phyloP scores from a whole-genome alignment of 1,140 invertebrate species.

The Dendrolimus punctatus region DNA sequence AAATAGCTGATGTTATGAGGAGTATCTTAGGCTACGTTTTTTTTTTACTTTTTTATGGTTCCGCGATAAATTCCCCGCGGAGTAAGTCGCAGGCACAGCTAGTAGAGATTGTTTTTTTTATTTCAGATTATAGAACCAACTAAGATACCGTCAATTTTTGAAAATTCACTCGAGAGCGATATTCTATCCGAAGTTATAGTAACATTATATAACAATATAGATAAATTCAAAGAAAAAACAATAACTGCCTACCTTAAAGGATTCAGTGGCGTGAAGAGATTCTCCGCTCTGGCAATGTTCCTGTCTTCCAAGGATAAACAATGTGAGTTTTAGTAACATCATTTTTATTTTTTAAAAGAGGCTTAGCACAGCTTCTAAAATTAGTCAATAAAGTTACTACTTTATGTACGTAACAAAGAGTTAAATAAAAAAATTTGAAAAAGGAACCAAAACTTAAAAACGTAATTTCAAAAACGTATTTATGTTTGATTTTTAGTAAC shows the following conservation, averaged over 20 bases:
- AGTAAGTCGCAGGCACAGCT: too few relatives aligned
- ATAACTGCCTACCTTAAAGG: constrained; percentile 31
- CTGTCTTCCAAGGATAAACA: constrained; percentile 36
- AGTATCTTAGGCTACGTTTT: too few relatives aligned
- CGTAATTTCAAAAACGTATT: too few relatives aligned
- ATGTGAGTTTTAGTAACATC: constrained; percentile 24
- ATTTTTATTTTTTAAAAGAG: background rate
- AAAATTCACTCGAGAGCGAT: constrained; percentile 74
- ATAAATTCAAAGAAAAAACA: constrained; percentile 33
- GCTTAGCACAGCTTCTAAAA: background rate
- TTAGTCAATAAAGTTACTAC: too few relatives aligned
- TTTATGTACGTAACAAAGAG: too few relatives aligned
- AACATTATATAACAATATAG: constrained; percentile 40
- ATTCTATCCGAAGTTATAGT: constrained; percentile 72
- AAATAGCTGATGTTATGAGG: too few relatives aligned
- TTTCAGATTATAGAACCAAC: constrained; percentile 70
- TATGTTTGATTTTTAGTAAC: too few relatives aligned
- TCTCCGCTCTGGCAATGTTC: constrained; percentile 53
- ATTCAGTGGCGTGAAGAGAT: constrained; percentile 35
- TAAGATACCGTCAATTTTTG: constrained; percentile 72
- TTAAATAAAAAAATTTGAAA: too few relatives aligned
- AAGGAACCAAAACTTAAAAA: too few relatives aligned
- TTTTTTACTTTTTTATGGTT: too few relatives aligned
- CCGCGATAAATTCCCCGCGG: too few relatives aligned
- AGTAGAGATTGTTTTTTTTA: background rate